These are phyloP conservation scores for Atrina japonica DNA, from an alignment of 2,888 invertebrate species.

Conservation along the genomic window DNA sequence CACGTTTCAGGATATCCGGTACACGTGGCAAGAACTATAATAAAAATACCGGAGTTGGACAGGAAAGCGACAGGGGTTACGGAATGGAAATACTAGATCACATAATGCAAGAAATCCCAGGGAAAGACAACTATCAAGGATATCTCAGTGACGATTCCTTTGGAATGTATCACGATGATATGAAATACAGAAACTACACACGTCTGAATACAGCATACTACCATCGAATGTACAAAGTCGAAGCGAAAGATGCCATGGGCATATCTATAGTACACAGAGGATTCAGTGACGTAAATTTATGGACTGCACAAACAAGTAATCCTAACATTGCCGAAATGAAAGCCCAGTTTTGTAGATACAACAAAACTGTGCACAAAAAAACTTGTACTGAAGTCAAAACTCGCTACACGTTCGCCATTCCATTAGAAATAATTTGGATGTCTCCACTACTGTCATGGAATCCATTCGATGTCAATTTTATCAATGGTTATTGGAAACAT, in stretches of 20 bases:
- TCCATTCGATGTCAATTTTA: constrained; percentile 53
- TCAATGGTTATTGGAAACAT: constrained; percentile 35
- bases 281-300: constrained; percentile 53
- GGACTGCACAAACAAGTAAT: constrained; percentile 49
- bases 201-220: constrained; percentile 60
- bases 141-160: constrained; percentile 50
- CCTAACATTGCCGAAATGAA: constrained; percentile 41
- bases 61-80: constrained; percentile 37
- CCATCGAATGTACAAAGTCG: constrained; percentile 54
- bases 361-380: constrained; percentile 39
- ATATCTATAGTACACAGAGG: constrained; percentile 48
- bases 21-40: neutral
- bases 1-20: constrained; percentile 35
- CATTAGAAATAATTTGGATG: constrained; percentile 70
- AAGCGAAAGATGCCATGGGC: constrained; percentile 59
- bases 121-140: constrained; percentile 64
- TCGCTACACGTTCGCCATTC: constrained; percentile 68
- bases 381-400: constrained; percentile 38
- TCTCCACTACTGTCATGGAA: constrained; percentile 74
- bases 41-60: constrained; percentile 14
- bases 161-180: constrained; percentile 26
- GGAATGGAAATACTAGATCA: constrained; percentile 56
- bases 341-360: neutral
- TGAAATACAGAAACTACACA: too few relatives aligned
- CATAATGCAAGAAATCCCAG: constrained; percentile 67